Evolutionary conservation across 2,797 vertebrate genomes (phyloP), one percentile per base, ranked within the genome.

Genomic region (Pristis pectinata): DNA sequence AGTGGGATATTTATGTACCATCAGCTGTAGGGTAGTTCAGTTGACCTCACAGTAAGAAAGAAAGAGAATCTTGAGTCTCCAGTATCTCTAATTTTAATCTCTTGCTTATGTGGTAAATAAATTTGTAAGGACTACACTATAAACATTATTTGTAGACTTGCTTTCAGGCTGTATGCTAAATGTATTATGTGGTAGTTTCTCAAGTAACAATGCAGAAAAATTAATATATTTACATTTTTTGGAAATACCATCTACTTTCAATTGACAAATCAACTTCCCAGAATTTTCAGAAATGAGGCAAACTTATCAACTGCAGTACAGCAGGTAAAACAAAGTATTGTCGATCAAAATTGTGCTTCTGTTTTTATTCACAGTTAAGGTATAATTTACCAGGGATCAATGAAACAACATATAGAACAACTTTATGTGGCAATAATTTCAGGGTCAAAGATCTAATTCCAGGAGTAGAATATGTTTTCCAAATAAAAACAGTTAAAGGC

Each of bases 381-480:
- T 98, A 97, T 94, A 95, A 49, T 95, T 95, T 95, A 70, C 94
- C 95, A 34, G 53, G 64, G 56, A 96, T 96, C 95, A 97, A 95
- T 76, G 95, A 95, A 95, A 97, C 95, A 0, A 95, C 96, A 95
- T 95, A 93, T 94, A 95, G 96, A 87, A 94, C 96, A 95, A 95
- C 95, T 91, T 77, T 97, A 95, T 94, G 94, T 95, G 96, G 95
- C 17, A 97, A 95, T 95, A 97, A 96, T 96, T 95, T 96, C 96
- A 96, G 96, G 95, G 96, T 98, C 95, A 97, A 96, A 96, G 97
- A 97, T 95, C 96, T 98, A 96, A 96, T 94, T n/a, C 97, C 98
- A 0, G 98, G 98, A 59, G 96, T 96, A 95, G 97, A 98, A 95
- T 98, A 98, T 22, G 17, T 96, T 44, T 97, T 99, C 96, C 97